These are phyloP conservation scores for Diploscapter pachys DNA, from an alignment of 1,140 invertebrate species.

Conservation along the genomic window DNA sequence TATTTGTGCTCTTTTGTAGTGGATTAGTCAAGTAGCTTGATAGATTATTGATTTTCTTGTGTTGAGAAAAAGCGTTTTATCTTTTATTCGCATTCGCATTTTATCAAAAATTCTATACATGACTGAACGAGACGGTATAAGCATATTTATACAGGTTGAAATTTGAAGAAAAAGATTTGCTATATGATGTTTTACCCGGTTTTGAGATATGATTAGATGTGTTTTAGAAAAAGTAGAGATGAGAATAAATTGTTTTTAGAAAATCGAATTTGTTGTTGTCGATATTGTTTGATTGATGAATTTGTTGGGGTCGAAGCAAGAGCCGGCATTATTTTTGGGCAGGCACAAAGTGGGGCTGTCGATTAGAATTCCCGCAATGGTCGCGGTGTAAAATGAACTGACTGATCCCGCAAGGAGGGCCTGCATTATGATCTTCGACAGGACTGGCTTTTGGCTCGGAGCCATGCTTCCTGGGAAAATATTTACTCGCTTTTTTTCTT, in stretches of 20 bases:
- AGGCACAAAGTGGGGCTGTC: no score
- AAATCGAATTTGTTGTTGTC: no score
- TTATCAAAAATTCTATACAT: constrained; percentile 4
- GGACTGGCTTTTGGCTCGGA: constrained; percentile 70
- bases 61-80: not conserved
- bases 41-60: not conserved
- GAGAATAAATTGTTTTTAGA: not conserved
- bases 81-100: not conserved
- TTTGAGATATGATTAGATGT: not conserved
- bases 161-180: constrained; percentile 1
- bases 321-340: no score
- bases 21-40: not conserved
- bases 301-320: no score
- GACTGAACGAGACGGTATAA: not conserved
- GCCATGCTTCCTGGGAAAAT: constrained; percentile 67
- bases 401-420: constrained; percentile 81
- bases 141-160: not conserved
- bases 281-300: no score
- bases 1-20: not conserved
- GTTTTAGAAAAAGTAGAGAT: not conserved
- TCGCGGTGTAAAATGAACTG: constrained; percentile 85
- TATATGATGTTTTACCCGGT: not conserved
- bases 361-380: constrained; percentile 71
- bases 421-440: constrained; percentile 73
- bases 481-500: no score